Conservation (phyloP, 2,888 invertebrate genomes). For the Leucophora obtusa region DNA sequence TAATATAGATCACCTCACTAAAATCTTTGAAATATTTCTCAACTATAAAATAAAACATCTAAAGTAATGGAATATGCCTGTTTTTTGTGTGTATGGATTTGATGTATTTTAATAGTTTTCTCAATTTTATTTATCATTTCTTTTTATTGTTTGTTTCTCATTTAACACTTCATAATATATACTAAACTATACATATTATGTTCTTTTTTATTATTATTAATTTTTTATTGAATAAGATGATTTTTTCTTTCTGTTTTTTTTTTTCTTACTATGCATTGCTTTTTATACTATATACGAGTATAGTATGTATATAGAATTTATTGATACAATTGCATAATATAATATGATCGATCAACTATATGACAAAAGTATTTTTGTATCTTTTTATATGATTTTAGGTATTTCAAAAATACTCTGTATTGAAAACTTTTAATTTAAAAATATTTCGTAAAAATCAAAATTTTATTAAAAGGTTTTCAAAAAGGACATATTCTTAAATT, state of each 20-base stretch:
- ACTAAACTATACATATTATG: conserved; percentile 65
- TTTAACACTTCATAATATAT: conserved; percentile 66
- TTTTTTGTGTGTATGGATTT: not conserved
- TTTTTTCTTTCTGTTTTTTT: not conserved
- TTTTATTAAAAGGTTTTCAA: too few species aligned
- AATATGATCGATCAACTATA: conserved; percentile 12
- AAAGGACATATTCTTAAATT: too few species aligned
- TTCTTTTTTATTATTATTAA: conserved; percentile 47
- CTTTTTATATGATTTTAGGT: conserved; percentile 50
- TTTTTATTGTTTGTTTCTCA: conserved; percentile 59
- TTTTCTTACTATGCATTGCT: conserved; percentile 34
- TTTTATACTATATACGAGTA: conserved; percentile 15
- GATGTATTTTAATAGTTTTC: conserved; percentile 3
- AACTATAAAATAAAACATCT: not conserved
- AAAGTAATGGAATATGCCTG: not conserved
- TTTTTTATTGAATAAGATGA: conserved; percentile 30
- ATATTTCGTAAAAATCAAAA: too few species aligned
- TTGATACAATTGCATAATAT: conserved; percentile 17
- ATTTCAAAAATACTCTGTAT: conserved; percentile 56
- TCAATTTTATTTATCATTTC: conserved; percentile 43
- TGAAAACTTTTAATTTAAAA: not conserved
- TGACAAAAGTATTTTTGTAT: conserved; percentile 14
- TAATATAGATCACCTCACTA: too few species aligned
- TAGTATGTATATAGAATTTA: conserved; percentile 16
- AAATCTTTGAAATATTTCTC: too few species aligned